Percentiles rank a stretch among this genome's conserved stretches.
Evolutionary conservation across 2,888 invertebrate genomes (phyloP).

Genomic region (Sarcophaga caerulescens): DNA sequence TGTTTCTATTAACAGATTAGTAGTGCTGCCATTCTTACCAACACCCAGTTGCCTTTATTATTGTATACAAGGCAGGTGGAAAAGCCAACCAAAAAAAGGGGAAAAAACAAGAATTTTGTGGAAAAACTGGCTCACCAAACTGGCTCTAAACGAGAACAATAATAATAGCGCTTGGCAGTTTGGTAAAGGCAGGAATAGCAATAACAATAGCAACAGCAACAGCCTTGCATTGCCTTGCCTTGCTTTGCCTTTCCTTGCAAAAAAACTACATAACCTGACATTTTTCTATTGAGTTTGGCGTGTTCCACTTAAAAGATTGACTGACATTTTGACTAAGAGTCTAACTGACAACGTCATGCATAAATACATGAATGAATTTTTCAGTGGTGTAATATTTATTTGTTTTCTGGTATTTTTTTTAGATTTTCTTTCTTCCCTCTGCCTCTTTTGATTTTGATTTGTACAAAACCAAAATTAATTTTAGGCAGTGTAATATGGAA

Average conservation of each 20-base stretch:
- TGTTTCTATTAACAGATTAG: slow-evolving; percentile 80
- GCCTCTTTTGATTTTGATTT: neutral
- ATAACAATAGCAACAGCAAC: slow-evolving; percentile 34
- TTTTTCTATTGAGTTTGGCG: slow-evolving; percentile 61
- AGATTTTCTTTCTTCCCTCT: neutral
- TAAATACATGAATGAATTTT: slow-evolving; percentile 30
- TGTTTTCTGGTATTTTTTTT: neutral
- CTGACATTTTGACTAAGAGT: slow-evolving; percentile 65
- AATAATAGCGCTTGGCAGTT: neutral
- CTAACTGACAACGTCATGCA: slow-evolving; percentile 64
- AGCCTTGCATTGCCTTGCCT: slow-evolving; percentile 21
- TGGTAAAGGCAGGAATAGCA: slow-evolving; percentile 1
- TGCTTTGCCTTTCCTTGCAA: neutral
- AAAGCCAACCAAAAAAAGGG: slow-evolving; percentile 1
- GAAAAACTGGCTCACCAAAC: slow-evolving; percentile 14
- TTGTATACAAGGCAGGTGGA: neutral
- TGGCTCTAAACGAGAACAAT: slow-evolving; percentile 19
- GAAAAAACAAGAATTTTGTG: neutral
- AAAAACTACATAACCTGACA: slow-evolving; percentile 33
- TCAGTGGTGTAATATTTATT: slow-evolving; percentile 22
- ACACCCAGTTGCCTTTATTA: slow-evolving; percentile 25
- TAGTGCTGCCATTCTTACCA: slow-evolving; percentile 59
- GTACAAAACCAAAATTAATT: neutral
- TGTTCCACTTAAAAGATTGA: slow-evolving; percentile 65
- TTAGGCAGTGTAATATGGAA: slow-evolving; percentile 5